Conservation (phyloP, 2,888 invertebrate genomes). For the Andricus curvator region DNA sequence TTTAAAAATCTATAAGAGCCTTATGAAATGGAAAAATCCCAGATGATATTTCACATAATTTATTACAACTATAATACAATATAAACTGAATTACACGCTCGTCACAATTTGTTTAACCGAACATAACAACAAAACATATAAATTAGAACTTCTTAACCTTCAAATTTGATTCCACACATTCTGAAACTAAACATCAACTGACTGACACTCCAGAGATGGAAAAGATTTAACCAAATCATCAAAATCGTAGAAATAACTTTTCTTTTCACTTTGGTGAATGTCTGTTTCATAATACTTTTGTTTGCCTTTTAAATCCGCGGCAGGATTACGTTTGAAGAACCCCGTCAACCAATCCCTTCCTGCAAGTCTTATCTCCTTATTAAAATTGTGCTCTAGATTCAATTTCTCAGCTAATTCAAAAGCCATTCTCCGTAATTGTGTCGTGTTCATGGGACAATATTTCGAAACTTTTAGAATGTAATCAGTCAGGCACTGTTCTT, state of each 20-base stretch:
- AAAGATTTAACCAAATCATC: conserved; percentile 2
- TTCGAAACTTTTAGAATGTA: neutral
- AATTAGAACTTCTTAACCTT: too few relatives aligned
- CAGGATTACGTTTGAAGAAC: neutral
- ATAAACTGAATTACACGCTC: neutral
- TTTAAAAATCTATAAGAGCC: neutral
- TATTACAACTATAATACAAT: conserved; percentile 1
- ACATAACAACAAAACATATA: neutral
- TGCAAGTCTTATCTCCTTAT: neutral
- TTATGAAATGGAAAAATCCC: neutral
- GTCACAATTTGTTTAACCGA: neutral
- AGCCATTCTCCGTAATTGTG: neutral
- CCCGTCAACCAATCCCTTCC: neutral
- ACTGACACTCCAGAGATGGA: neutral
- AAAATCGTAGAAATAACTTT: neutral
- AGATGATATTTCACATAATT: neutral
- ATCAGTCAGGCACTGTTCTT: neutral
- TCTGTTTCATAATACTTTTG: neutral
- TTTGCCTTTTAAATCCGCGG: neutral
- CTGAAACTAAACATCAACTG: neutral
- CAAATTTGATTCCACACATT: neutral
- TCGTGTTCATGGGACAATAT: neutral
- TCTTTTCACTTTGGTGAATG: neutral
- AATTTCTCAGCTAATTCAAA: neutral
- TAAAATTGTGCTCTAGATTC: neutral